These are phyloP conservation scores for Anthophora plumipes DNA, from an alignment of 2,888 invertebrate genomes.

Conservation along the genomic window DNA sequence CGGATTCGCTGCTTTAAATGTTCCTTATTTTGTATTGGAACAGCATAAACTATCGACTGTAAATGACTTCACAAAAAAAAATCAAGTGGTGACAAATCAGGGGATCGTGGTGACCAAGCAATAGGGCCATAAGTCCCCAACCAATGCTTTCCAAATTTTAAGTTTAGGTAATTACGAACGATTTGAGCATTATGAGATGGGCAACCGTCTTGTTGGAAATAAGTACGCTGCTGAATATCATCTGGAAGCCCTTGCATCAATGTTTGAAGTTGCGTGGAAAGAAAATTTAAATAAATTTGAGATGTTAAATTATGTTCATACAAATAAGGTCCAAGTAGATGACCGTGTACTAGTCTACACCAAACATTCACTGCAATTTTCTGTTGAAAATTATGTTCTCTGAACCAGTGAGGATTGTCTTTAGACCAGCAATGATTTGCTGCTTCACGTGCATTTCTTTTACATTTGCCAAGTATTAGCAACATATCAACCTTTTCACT, in stretches of 20 bases:
- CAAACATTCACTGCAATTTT: neutral
- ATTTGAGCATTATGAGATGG: no score
- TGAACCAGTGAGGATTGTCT: no score
- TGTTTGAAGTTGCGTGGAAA: neutral
- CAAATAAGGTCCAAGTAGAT: neutral
- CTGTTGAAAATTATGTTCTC: no score
- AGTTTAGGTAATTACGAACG: constrained; percentile 1
- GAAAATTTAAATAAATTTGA: no score
- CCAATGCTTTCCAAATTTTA: neutral
- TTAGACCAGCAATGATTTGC: no score
- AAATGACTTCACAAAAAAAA: no score
- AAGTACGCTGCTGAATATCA: neutral
- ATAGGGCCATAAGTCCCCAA: no score
- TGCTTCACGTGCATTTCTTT: no score
- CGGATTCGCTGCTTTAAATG: neutral
- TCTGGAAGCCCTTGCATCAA: neutral
- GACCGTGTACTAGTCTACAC: neutral
- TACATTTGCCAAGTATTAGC: no score
- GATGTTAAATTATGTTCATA: neutral
- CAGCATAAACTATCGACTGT: no score
- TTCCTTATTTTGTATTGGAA: neutral
- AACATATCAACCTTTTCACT: no score
- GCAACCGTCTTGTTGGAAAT: constrained; percentile 9
- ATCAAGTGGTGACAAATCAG: constrained; percentile 3
- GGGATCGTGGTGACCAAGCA: neutral